Base-by-base conservation (phyloP, 2,888 invertebrate genomes). In the Polydrusus pterygomalis region DNA sequence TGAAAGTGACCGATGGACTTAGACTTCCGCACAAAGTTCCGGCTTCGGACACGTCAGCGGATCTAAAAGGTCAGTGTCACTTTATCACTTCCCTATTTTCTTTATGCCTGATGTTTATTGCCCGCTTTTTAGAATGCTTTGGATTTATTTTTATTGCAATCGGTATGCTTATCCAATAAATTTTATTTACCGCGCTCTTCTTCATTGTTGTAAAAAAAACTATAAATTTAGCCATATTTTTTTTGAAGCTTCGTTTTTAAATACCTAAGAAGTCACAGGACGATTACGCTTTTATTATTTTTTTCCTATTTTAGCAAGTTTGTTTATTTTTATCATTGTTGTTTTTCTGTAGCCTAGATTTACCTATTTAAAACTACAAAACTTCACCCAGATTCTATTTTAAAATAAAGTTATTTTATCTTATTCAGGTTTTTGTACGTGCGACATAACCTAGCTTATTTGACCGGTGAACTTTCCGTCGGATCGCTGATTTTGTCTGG, bases 61-160 rank as follows among this genome's bases (percentile, higher is more conserved):
- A 85, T 84, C 84, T 82, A 80, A 85, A 87, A 87, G 87, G 87
- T 87, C 87, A 87, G 87, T 87, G 85, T 81, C 83, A 79, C 81
- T 85, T 85, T 86, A 86, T 86, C 85, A 85, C 86, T 86, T 86
- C 85, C 86, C 80, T 82, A 80, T 81, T 78, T 78, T 77, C 64
- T 77, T 77, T 75, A 51, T 73, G 51, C 47, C 64, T 34, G 49
- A 74, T 77, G 54, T 70, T 76, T 74, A 77, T 71, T 47, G 17
- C 58, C 62, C 54, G 62, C 69, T 62, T 67, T 75, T 49, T 62
- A 40, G 18, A 58, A 17, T 70, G 65, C 49, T 71, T 69, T 56
- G 11, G 17, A 25, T 58, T 69, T 69, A 64, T 71, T 75, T 70
- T 58, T 30, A 15, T 70, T 49, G 70, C 43, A 20, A 30, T 58